These are phyloP conservation scores for Danionella dracula DNA, from an alignment of 2,797 vertebrate genomes.

Conservation along the genomic window DNA sequence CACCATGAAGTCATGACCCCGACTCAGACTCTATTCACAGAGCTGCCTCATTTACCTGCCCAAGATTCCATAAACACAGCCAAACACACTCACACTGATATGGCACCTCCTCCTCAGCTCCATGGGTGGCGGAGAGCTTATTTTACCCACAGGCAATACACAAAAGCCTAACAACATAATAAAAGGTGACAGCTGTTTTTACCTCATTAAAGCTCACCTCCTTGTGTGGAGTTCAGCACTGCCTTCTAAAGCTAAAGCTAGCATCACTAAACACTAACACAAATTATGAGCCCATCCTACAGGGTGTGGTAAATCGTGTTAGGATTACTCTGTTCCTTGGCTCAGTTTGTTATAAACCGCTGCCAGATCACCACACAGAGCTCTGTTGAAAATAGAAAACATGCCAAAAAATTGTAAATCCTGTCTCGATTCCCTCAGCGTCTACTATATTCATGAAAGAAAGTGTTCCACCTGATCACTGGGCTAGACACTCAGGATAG, in stretches of 20 bases:
- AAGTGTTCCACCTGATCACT: no score
- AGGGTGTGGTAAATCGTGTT: neutral
- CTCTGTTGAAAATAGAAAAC: neutral
- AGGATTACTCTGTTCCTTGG: slow-evolving; percentile 3
- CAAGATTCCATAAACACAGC: slow-evolving; percentile 13
- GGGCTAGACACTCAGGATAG: no score
- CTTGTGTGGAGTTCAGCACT: neutral
- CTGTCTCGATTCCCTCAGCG: no score
- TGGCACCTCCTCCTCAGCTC: slow-evolving; percentile 2
- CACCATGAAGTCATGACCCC: slow-evolving; percentile 1
- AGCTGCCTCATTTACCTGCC: slow-evolving; percentile 38
- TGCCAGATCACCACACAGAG: neutral
- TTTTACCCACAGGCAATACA: slow-evolving; percentile 22
- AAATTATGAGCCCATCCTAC: neutral
- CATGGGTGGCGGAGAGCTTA: slow-evolving; percentile 23
- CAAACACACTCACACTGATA: neutral
- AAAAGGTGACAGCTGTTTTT: slow-evolving; percentile 32
- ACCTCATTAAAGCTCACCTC: slow-evolving; percentile 29
- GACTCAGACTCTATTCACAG: slow-evolving; percentile 41
- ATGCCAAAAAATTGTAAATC: neutral
- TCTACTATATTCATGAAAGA: no score
- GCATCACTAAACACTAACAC: neutral
- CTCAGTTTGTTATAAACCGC: neutral
- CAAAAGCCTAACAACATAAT: slow-evolving; percentile 21
- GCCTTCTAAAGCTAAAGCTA: neutral